Base-by-base conservation (phyloP, 2,113 vertebrate species). In the Mugil cephalus region DNA sequence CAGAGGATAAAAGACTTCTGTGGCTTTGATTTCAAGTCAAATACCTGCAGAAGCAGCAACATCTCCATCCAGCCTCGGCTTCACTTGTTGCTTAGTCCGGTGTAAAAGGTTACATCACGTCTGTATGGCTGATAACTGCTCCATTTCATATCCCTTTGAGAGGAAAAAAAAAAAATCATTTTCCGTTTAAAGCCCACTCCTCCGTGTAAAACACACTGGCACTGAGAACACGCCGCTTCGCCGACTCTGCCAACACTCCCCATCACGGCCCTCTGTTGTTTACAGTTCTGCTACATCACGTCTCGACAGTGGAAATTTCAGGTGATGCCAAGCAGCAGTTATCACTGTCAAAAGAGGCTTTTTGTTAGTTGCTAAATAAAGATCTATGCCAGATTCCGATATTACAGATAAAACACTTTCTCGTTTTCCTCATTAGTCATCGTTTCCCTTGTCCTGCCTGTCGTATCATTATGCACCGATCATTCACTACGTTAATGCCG, bases 201-300 rank as follows among this genome's bases (percentile, higher is more conserved):
- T n/a, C 40, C 40, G 56, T 8, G 4, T 30, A 46, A 14, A 40
- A 55, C 8, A 13, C 7, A 1, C 9, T 0, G 21, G 50, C 42
- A 9, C 3, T 5, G 0, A 56, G 74, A 47, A 50, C 59, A 50
- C 70, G 48, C 35, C 17, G 65, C 65, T 68, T 58, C 55, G 46
- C 55, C 15, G 73, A 35, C 63, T 69, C 63, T 60, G 36, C 21
- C 50, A 55, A 18, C 59, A 63, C 65, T 46, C 21, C 56, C 35
- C 43, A 58, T 64, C 36, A 58, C 52, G 43, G 54, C 51, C 24
- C 38, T 2, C 18, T 7, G 18, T 19, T 70, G 53, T 65, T 51
- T 64, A 59, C 53, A 40, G 45, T 65, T 71, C 67, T 78, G 75
- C 68, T 52, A 40, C 15, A 13, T 59, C 3, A 12, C 30, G 45